Conservation (phyloP, 1,140 invertebrate species). For the Ericerus pela region DNA sequence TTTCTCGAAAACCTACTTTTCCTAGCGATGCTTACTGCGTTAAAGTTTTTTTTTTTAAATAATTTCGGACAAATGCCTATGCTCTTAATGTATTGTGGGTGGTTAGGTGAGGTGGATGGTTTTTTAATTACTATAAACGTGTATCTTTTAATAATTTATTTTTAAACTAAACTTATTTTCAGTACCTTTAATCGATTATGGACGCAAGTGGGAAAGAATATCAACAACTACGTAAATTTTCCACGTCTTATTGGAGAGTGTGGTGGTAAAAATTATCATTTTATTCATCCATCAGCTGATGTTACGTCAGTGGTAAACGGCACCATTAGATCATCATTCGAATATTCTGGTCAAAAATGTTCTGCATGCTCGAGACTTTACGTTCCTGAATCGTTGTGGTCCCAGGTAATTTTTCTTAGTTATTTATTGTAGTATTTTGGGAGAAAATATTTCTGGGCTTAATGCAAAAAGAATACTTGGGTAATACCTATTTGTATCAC, state of each 20-base stretch:
- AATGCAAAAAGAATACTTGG: background rate
- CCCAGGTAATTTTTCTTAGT: constrained; percentile 37
- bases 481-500: background rate
- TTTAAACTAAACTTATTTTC: too few species aligned
- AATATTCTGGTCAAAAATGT: constrained; percentile 96
- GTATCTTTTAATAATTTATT: too few species aligned
- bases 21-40: too few species aligned
- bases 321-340: constrained; percentile 85
- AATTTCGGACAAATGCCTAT: background rate
- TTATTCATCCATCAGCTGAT: constrained; percentile 84
- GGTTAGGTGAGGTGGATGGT: background rate
- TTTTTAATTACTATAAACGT: constrained; percentile 5
- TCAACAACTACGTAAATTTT: constrained; percentile 74
- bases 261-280: constrained; percentile 98
- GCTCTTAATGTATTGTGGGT: background rate
- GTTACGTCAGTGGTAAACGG: constrained; percentile 61
- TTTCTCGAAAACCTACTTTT: too few species aligned
- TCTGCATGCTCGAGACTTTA: constrained; percentile 95
- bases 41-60: too few species aligned
- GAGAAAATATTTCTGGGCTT: background rate
- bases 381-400: constrained; percentile 81
- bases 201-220: constrained; percentile 81
- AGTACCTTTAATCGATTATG: constrained; percentile 88
- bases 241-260: constrained; percentile 91
- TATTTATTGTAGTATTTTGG: background rate